Percentiles rank a stretch among this genome's conserved stretches.
phyloP scores from a whole-genome alignment of 2,888 invertebrate species.

The Pristionchus exspectatus region DNA sequence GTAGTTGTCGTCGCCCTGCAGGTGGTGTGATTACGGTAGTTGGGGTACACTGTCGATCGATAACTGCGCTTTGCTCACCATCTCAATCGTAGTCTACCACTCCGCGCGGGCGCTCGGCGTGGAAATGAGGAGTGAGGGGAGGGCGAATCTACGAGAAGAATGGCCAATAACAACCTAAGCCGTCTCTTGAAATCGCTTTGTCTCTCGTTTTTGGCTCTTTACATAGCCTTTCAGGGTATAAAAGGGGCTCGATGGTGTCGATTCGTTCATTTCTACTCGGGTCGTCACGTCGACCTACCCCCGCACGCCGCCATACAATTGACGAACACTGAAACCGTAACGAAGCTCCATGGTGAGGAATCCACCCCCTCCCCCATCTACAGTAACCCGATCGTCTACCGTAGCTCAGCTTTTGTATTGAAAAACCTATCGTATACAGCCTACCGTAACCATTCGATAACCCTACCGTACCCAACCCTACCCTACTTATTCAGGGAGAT shows the following conservation, averaged over 20 bases:
- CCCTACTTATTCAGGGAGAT: neutral
- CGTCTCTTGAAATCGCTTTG: too few species aligned
- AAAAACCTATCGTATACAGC: too few species aligned
- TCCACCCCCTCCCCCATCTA: too few species aligned
- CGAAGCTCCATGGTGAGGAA: neutral
- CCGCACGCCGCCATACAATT: neutral
- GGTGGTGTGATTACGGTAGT: neutral
- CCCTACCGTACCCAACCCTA: neutral
- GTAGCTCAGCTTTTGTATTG: too few species aligned
- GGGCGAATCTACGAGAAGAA: too few species aligned
- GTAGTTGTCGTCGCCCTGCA: slow-evolving; percentile 18
- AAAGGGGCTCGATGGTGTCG: too few species aligned
- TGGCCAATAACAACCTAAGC: too few species aligned
- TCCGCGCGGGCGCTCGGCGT: neutral
- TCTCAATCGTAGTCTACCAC: neutral
- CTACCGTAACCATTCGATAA: too few species aligned
- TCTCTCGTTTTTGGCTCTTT: too few species aligned
- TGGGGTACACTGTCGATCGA: neutral
- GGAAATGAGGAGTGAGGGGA: neutral
- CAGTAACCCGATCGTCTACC: too few species aligned
- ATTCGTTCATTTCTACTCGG: neutral
- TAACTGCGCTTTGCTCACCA: neutral
- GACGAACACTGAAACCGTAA: slow-evolving; percentile 14
- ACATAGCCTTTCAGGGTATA: too few species aligned
- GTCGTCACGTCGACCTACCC: neutral